Percentiles rank a stretch among this genome's conserved stretches.
These are phyloP conservation scores for Chloroceryle amazona DNA, from an alignment of 2,797 vertebrate genomes.

Conservation along the genomic window DNA sequence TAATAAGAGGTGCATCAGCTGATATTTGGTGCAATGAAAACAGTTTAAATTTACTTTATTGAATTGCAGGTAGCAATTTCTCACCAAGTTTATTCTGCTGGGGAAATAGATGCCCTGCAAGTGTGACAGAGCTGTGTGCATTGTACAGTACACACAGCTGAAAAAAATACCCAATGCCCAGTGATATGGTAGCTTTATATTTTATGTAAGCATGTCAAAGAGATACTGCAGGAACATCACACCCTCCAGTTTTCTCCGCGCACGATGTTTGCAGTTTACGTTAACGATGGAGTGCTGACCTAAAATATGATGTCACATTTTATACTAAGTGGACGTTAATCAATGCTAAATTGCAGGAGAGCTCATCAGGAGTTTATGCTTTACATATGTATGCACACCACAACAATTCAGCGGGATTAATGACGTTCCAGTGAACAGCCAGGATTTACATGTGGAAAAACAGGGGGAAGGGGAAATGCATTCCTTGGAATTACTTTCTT, in stretches of 20 bases:
- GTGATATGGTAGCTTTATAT: not conserved
- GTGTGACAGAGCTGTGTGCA: not conserved
- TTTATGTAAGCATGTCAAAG: conserved; percentile 38
- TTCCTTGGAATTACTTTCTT: not conserved
- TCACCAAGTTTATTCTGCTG: conserved; percentile 37
- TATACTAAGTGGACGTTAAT: conserved; percentile 59
- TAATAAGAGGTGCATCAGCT: conserved; percentile 84
- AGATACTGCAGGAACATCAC: not conserved
- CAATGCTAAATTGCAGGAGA: conserved; percentile 39
- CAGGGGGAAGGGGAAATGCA: not conserved
- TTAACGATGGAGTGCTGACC: conserved; percentile 22
- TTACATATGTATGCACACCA: conserved; percentile 31
- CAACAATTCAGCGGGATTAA: conserved; percentile 37
- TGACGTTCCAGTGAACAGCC: conserved; percentile 20
- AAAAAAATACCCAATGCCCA: not conserved
- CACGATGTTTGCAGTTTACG: not conserved
- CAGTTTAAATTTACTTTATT: conserved; percentile 75
- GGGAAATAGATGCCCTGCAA: conserved; percentile 23
- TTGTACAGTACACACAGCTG: not conserved
- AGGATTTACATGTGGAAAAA: conserved; percentile 32
- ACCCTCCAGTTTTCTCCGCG: not conserved
- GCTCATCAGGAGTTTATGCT: conserved; percentile 40
- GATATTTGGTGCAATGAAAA: conserved; percentile 81
- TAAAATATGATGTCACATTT: conserved; percentile 53
- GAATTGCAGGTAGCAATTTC: conserved; percentile 68